These are phyloP conservation scores for Pycnonotus jocosus DNA, from an alignment of 2,113 vertebrate species.

Conservation along the genomic window DNA sequence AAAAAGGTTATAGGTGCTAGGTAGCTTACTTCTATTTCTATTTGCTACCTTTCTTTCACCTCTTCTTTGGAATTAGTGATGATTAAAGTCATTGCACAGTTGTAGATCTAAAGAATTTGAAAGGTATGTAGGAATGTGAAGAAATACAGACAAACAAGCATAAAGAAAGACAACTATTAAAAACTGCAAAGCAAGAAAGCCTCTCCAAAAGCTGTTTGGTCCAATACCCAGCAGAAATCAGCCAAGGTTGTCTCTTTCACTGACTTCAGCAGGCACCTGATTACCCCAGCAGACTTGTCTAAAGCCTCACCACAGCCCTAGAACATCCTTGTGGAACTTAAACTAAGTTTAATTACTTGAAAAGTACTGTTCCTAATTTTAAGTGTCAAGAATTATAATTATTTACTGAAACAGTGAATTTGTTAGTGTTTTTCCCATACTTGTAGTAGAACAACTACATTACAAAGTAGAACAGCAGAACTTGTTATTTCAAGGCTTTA, in stretches of 20 bases:
- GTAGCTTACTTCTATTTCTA: background rate
- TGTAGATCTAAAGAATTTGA: constrained; percentile 6
- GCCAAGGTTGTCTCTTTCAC: background rate
- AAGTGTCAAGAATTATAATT: background rate
- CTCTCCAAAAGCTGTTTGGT: background rate
- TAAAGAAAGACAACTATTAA: background rate
- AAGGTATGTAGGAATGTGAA: background rate
- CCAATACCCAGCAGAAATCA: background rate
- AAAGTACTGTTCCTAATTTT: background rate
- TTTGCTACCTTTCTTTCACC: background rate
- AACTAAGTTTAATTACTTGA: background rate
- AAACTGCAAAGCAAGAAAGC: background rate
- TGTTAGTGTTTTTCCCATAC: background rate
- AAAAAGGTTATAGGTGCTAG: background rate
- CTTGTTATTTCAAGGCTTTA: background rate
- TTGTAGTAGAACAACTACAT: background rate
- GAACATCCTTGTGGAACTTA: background rate
- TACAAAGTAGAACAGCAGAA: background rate
- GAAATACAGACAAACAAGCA: background rate
- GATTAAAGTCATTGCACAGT: constrained; percentile 1
- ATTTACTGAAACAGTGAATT: background rate
- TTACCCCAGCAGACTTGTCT: background rate
- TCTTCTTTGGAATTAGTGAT: constrained; percentile 32
- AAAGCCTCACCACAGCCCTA: background rate
- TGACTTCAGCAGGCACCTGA: background rate